Evolutionary conservation across 2,797 vertebrate species (phyloP), one percentile per base, ranked within the genome.

Genomic region (Ceryle rudis): DNA sequence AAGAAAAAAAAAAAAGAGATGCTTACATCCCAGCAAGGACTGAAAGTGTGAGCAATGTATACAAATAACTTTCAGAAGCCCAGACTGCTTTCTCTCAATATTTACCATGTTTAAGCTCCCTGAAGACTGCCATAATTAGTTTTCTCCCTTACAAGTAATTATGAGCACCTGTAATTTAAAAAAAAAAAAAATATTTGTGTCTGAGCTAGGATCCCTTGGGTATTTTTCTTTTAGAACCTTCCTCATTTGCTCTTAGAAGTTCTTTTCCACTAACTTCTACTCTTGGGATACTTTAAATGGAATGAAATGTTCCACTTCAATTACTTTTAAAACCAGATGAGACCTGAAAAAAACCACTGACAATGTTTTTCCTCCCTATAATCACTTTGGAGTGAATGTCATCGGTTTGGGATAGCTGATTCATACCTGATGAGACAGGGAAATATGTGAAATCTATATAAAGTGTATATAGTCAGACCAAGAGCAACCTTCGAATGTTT

Each of bases 101-200:
- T 96, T 95, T 96, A 89, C 75, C 71, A 57, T 77, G 77, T 83
- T 93, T 81, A 42, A 86, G 52, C 64, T 97, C 91, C 86, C 96
- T 89, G 55, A 96, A 93, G 95, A 90, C 70, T 74, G 70, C n/a
- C 79, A 66, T 86, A 97, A 97, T 96, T 95, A 94, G 71, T 89
- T 94, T 92, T 87, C 91, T 97, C 55, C 90, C 77, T 91, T 95
- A 96, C 77, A 97, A 97, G 90, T 96, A 89, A 93, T 97, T 97
- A 96, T 54, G 52, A 95, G 92, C 89, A 93, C 96, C 86, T 96
- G 92, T 81, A 95, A 94, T 86, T 95, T 94, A 91, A 95, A 95
- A 79, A 96, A 89, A 95, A 46, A 26, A 49, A 54, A 29, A 51
- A 51, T 49, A 93, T 54, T 86, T 96, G 89, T 96, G 51, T 60